A percentile compares a stretch with the other conserved stretches of the same genome.
These are phyloP conservation scores for Clarias gariepinus DNA, from an alignment of 2,113 vertebrate species.

Conservation along the genomic window DNA sequence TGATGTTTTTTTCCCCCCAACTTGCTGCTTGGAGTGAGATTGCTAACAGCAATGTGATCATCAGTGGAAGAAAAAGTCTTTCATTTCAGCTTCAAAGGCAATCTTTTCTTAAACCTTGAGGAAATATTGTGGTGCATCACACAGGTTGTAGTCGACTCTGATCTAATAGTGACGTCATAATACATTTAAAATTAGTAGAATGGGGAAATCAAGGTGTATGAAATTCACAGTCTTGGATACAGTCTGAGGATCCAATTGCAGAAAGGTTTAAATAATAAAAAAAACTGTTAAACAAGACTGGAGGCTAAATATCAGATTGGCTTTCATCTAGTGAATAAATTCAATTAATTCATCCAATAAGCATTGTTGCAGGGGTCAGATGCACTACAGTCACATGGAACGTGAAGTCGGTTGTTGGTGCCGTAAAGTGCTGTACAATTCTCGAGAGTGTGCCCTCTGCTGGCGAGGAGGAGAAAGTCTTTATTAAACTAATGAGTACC, in stretches of 20 bases:
- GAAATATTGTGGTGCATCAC: not conserved
- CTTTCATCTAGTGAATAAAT: not conserved
- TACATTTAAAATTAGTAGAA: not conserved
- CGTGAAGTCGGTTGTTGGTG: too few species aligned
- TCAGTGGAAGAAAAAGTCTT: not conserved
- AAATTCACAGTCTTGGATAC: not conserved
- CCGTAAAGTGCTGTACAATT: not conserved
- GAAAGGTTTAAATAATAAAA: not conserved
- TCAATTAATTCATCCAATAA: not conserved
- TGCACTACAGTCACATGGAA: too few species aligned
- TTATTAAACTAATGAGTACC: too few species aligned
- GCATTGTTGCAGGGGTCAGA: not conserved
- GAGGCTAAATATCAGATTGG: not conserved
- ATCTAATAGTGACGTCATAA: not conserved
- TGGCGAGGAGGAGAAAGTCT: not conserved
- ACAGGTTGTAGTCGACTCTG: not conserved
- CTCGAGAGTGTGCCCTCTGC: not conserved
- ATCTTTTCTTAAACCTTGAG: not conserved
- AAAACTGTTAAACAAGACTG: not conserved
- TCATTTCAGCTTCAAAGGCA: not conserved
- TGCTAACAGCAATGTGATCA: not conserved
- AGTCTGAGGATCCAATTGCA: not conserved
- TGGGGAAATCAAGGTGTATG: not conserved
- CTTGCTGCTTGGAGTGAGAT: not conserved
- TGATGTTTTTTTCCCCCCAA: not conserved